A percentile compares a stretch with the other conserved stretches of the same genome.
These are phyloP conservation scores for Drosophila paulistorum DNA, from an alignment of 1,140 invertebrate species.

Conservation along the genomic window DNA sequence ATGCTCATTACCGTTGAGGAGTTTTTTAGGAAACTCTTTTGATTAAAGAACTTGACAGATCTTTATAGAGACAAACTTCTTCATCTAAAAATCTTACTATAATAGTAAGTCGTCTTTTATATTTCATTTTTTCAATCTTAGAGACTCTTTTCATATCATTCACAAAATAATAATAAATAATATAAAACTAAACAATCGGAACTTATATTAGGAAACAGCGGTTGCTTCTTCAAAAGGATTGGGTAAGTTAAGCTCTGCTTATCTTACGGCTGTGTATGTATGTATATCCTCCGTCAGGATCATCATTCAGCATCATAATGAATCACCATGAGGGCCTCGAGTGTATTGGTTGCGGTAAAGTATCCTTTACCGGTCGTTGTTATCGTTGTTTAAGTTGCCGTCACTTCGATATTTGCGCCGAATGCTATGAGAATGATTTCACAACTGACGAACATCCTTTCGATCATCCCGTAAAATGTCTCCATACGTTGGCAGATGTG, in stretches of 20 bases:
- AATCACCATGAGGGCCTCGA: constrained; percentile 63
- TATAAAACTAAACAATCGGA: neutral
- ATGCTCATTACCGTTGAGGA: too few relatives aligned
- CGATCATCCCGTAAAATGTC: constrained; percentile 67
- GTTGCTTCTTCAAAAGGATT: neutral
- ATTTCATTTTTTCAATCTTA: neutral
- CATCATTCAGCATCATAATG: constrained; percentile 33
- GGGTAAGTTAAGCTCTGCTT: constrained; percentile 20
- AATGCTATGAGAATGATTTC: constrained; percentile 60
- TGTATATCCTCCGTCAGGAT: too few relatives aligned
- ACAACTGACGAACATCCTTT: constrained; percentile 57
- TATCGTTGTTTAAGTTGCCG: constrained; percentile 62
- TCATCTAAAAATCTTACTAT: too few relatives aligned
- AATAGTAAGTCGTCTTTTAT: neutral
- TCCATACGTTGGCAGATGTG: constrained; percentile 51
- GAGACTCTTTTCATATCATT: neutral
- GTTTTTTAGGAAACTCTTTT: too few relatives aligned
- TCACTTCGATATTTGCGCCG: constrained; percentile 56
- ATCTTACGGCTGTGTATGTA: too few relatives aligned
- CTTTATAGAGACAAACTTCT: too few relatives aligned
- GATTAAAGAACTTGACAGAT: too few relatives aligned
- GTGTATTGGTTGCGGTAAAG: constrained; percentile 54
- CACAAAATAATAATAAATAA: neutral
- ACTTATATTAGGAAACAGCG: neutral
- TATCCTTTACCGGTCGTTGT: constrained; percentile 55